Percentiles rank a stretch among this genome's conserved stretches.
Evolutionary conservation across 2,888 invertebrate genomes (phyloP).

Genomic region (Hipparchia sbordonii): DNA sequence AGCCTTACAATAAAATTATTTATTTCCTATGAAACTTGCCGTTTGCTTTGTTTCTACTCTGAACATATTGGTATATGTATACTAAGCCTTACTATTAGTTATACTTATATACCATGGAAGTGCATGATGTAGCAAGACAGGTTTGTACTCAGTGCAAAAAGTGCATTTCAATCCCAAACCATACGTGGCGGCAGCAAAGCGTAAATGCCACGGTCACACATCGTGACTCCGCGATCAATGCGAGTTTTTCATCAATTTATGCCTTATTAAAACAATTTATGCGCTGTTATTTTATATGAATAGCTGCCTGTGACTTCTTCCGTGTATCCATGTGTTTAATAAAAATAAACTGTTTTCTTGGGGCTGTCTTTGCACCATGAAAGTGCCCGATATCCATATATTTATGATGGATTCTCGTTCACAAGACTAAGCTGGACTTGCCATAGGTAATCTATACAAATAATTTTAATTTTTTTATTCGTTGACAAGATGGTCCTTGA

Average conservation of each 20-base stretch:
- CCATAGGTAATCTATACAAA: too few species aligned
- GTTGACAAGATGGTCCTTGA: too few species aligned
- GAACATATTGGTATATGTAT: constrained; percentile 6
- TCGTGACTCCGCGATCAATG: constrained; percentile 70
- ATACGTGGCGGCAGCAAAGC: constrained; percentile 70
- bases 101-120: constrained; percentile 26
- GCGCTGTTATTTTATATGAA: constrained; percentile 53
- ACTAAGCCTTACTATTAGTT: constrained; percentile 32
- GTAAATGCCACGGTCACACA: constrained; percentile 81
- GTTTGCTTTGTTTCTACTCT: neutral
- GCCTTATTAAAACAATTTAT: constrained; percentile 79
- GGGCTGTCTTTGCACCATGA: constrained; percentile 31
- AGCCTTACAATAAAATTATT: too few species aligned
- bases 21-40: neutral
- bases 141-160: constrained; percentile 56
- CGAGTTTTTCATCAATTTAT: constrained; percentile 67
- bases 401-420: too few species aligned
- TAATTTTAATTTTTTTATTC: too few species aligned
- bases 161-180: constrained; percentile 61
- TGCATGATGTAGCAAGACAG: constrained; percentile 38
- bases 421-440: too few species aligned
- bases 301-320: constrained; percentile 17
- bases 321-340: neutral
- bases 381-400: too few species aligned
- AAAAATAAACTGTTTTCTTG: neutral